These are phyloP conservation scores for Tethea ocularis DNA, from an alignment of 2,888 invertebrate species.

Conservation along the genomic window DNA sequence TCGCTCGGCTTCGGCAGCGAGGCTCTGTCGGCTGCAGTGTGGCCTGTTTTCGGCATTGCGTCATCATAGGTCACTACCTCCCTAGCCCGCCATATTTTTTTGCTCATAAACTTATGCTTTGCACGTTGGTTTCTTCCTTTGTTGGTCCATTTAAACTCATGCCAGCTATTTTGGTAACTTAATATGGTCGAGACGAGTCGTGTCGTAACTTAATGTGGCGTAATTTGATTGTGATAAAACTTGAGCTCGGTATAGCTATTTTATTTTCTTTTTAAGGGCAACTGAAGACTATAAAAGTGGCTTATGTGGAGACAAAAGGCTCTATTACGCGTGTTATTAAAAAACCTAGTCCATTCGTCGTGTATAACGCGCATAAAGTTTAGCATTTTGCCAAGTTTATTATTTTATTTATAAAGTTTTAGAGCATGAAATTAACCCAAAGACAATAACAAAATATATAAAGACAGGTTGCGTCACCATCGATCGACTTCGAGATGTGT, in stretches of 20 bases:
- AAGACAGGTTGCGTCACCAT: neutral
- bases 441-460: neutral
- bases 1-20: constrained; percentile 38
- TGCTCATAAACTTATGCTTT: constrained; percentile 72
- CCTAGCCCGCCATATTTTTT: constrained; percentile 76
- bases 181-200: constrained; percentile 61
- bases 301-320: constrained; percentile 35
- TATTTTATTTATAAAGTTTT: neutral
- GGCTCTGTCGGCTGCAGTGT: constrained; percentile 55
- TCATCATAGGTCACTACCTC: constrained; percentile 81
- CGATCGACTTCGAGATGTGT: constrained; percentile 2
- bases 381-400: too few species aligned
- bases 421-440: constrained; percentile 5
- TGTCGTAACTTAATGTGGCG: constrained; percentile 64
- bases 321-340: constrained; percentile 17
- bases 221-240: constrained; percentile 68
- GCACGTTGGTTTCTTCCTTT: constrained; percentile 79
- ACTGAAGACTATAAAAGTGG: constrained; percentile 38
- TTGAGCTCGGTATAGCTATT: constrained; percentile 35
- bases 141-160: constrained; percentile 71
- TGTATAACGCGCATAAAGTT: neutral
- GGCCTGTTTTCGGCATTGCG: constrained; percentile 80
- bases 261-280: constrained; percentile 47
- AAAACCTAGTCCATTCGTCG: neutral
- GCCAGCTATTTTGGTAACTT: constrained; percentile 67